phyloP scores from a whole-genome alignment of 64 coral and sea anemone genomes.

The Platygyra sinensis region DNA sequence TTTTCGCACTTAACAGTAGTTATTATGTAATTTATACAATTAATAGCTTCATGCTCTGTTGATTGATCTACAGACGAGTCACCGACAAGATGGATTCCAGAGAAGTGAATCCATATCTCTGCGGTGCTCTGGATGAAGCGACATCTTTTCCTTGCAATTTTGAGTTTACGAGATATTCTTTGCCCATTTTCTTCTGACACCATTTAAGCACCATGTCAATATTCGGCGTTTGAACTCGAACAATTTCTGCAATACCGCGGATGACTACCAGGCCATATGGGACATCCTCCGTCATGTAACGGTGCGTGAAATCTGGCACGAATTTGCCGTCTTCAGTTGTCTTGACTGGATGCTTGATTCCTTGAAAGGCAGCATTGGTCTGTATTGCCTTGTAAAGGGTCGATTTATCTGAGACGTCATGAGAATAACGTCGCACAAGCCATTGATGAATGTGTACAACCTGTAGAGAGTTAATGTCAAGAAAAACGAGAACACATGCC shows the following conservation, averaged over 20 bases:
- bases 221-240: slow-evolving; percentile 46
- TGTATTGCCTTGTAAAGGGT: neutral
- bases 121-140: slow-evolving; percentile 30
- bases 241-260: slow-evolving; percentile 51
- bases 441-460: too few species aligned
- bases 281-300: neutral
- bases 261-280: slow-evolving; percentile 1
- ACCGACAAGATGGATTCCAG: neutral
- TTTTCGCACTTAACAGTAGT: too few species aligned
- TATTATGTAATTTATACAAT: too few species aligned
- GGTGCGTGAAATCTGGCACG: neutral
- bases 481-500: too few species aligned
- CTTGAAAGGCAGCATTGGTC: neutral
- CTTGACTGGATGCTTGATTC: slow-evolving; percentile 8
- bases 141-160: slow-evolving; percentile 62
- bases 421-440: neutral
- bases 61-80: neutral
- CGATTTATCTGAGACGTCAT: neutral
- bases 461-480: too few species aligned
- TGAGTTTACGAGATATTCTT: slow-evolving; percentile 44
- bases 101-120: slow-evolving; percentile 37
- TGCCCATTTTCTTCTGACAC: slow-evolving; percentile 42
- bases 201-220: slow-evolving; percentile 36
- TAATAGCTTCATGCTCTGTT: neutral
- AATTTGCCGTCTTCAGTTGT: neutral